Evolutionary conservation across 2,888 invertebrate genomes (phyloP).

Genomic region (Lycophotia porphyrea): DNA sequence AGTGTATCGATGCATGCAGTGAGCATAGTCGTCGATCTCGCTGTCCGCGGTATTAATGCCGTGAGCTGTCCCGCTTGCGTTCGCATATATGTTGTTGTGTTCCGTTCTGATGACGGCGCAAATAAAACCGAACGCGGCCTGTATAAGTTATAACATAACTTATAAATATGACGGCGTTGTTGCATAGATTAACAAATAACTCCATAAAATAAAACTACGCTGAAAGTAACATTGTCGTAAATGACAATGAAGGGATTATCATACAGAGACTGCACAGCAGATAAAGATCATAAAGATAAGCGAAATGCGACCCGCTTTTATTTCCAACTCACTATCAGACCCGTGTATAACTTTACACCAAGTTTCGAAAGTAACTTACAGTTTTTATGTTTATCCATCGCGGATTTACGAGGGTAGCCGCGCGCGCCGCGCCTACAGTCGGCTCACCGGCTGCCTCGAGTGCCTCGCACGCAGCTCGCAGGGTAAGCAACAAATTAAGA

Average conservation of each 20-base stretch:
- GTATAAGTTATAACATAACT: background rate
- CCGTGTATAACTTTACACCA: constrained; percentile 31
- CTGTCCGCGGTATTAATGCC: background rate
- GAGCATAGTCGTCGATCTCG: background rate
- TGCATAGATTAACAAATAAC: constrained; percentile 1
- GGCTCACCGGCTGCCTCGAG: background rate
- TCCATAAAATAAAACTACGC: constrained; percentile 25
- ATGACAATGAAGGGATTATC: constrained; percentile 37
- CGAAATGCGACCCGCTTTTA: constrained; percentile 36
- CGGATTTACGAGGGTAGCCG: constrained; percentile 35
- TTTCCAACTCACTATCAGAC: constrained; percentile 46
- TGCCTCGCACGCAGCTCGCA: constrained; percentile 4
- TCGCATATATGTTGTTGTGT: background rate
- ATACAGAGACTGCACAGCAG: no score
- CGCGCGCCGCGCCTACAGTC: background rate
- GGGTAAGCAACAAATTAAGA: constrained; percentile 36
- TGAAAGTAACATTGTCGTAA: constrained; percentile 29
- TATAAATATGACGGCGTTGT: constrained; percentile 13
- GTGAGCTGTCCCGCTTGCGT: background rate
- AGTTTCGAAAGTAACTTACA: constrained; percentile 42
- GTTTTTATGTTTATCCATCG: constrained; percentile 49
- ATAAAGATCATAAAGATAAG: constrained; percentile 47
- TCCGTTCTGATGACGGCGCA: background rate
- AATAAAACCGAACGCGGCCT: constrained; percentile 17
- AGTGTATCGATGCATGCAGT: background rate